Percentiles rank a stretch among this genome's conserved stretches.
These are phyloP conservation scores for Sinocyclocheilus grahami DNA, from an alignment of 2,113 vertebrate species.

Conservation along the genomic window DNA sequence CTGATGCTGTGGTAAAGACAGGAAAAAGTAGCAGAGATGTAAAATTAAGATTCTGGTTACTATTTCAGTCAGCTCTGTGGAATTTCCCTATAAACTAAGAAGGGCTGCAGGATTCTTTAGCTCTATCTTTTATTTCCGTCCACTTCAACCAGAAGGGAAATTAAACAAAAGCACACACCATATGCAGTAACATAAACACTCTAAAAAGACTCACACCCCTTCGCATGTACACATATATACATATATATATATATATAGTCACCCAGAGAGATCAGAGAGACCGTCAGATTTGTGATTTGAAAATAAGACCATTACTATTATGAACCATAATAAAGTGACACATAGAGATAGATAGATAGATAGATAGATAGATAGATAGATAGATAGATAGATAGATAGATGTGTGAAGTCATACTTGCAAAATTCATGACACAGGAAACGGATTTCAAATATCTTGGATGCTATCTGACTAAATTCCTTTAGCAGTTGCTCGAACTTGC, in stretches of 20 bases:
- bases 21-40: neutral
- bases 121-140: conserved; percentile 48
- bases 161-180: conserved; percentile 45
- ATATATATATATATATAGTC: neutral
- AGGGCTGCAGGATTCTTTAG: conserved; percentile 1
- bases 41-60: neutral
- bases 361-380: conserved; percentile 1
- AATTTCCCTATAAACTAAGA: conserved; percentile 41
- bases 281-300: conserved; percentile 21
- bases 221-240: neutral
- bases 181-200: conserved; percentile 46
- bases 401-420: neutral
- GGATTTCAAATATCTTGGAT: neutral
- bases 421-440: conserved; percentile 7
- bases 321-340: neutral
- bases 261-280: neutral
- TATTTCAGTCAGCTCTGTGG: conserved; percentile 34
- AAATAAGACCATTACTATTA: neutral
- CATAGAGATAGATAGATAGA: neutral
- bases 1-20: conserved; percentile 8
- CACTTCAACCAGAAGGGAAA: conserved; percentile 49
- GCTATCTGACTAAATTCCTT: conserved; percentile 4
- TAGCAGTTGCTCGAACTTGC: conserved; percentile 19
- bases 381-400: neutral
- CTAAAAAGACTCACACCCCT: conserved; percentile 31